Base-by-base conservation (phyloP, 2,888 invertebrate species). In the Caenorhabditis japonica region DNA sequence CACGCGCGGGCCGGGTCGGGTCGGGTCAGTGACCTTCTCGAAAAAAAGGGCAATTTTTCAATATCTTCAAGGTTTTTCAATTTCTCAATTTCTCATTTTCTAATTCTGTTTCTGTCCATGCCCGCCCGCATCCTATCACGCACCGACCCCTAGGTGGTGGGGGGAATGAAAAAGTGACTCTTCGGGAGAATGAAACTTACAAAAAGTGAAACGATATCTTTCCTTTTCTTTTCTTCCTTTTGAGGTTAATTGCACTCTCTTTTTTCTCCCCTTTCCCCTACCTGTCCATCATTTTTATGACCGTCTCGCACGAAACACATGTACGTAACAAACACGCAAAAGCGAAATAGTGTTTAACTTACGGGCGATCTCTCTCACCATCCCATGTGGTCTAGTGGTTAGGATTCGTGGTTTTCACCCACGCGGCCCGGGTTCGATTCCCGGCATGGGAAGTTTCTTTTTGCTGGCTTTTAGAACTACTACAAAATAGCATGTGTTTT, bases 381-480 rank as follows among this genome's bases (percentile, higher is more conserved):
- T 68, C 66, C 66, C 66, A 68, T 68, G 66, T 69, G 60, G 69
- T 69, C 60, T 69, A 59, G 60, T 69, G 69, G 69, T 68, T 68
- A 68, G 66, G 66, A 68, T 68, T 68, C 66, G 66, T 68, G 66
- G 77, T 83, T 83, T 83, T 83, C 84, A 83, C 84, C 83, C 83
- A 81, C 82, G 81, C 84, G 84, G 84, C 84, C 84, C 84, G 84
- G 84, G 84, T 85, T 85, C 84, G 84, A 84, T 85, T 84, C 84
- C 84, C 84, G 84, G 84, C 84, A 84, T 83, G 84, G 84, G 84
- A 84, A 84, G 76, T 51, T 68, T 52, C 51, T 43, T 58, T 66
- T 58, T 58, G n/a, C n/a, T n/a, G n/a, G n/a, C n/a, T n/a, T n/a
- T n/a, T n/a, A n/a, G n/a, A n/a, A n/a, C n/a, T n/a, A n/a, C n/a